Base-by-base conservation (phyloP, 2,888 invertebrate genomes). In the Cacoxenus indagator region DNA sequence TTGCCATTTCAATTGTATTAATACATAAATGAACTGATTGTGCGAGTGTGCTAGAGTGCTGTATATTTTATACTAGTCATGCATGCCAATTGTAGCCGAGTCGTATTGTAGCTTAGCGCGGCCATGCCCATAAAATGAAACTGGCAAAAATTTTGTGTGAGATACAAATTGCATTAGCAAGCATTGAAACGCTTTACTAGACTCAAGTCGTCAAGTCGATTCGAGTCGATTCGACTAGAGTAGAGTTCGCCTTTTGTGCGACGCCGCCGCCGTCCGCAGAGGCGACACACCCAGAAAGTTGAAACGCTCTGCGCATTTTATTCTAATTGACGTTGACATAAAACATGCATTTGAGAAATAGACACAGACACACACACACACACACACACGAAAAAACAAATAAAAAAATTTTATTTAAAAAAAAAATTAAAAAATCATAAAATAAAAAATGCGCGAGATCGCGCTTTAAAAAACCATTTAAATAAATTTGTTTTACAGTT, bases 291-390 rank as follows among this genome's bases (percentile, higher is more conserved):
- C 61, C 37, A 43, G 61, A 62, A 62, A 62, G 24, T 43, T 62
- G 61, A 62, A 62, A 62, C 37, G 43, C 26, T 62, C 17, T 43
- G 43, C n/a, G 61, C 19, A 43, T 62, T 62, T 62, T 45, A 62
- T 62, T 62, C 45, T 62, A 62, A 62, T 62, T 62, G 61, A n/a
- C 19, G 61, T 26, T 62, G 61, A 62, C 61, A 62, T 62, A 62
- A 45, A 62, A 62, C 61, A 62, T 62, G 61, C 61, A 43, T 62
- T 62, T 6, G 11, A 62, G 45, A 24, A 62, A 59, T 24, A 43
- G 3, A 24, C 9, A 62, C 45, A 62, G 4, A 51, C 22, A 48
- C n/a, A 61, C 14, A 22, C 11, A 37, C 27, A 62, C 3, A 55
- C 14, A 27, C 55, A 55, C 3, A 55, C 9, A n/a, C 14, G 55